These are phyloP conservation scores for Florisuga fusca DNA, from an alignment of 2,797 vertebrate genomes.

Conservation along the genomic window DNA sequence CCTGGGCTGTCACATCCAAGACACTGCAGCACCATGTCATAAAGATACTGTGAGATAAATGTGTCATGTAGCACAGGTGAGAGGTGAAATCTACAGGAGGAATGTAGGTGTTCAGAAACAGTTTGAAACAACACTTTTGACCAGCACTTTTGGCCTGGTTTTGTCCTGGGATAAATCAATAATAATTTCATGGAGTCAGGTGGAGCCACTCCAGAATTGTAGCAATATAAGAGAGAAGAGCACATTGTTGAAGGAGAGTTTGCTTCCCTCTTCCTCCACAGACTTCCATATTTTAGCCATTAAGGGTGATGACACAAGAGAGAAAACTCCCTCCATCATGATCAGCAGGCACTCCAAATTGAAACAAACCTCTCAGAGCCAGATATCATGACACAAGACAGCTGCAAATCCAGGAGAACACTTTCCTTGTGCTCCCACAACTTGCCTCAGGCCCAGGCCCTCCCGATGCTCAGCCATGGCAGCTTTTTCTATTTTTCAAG, in stretches of 20 bases:
- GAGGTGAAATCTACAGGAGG: neutral
- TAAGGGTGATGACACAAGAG: neutral
- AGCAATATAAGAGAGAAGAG: neutral
- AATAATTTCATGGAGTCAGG: neutral
- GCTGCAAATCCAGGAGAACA: neutral
- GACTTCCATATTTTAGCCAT: neutral
- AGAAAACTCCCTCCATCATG: neutral
- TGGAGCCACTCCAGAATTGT: neutral
- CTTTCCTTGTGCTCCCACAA: neutral
- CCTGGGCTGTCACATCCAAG: neutral
- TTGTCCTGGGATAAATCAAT: neutral
- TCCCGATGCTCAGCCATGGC: fast-evolving
- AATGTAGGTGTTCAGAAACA: neutral
- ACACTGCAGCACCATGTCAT: neutral
- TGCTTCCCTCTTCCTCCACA: neutral
- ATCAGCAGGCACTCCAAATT: neutral
- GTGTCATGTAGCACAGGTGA: neutral
- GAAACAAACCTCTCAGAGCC: neutral
- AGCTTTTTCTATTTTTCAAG: neutral
- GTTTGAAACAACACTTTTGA: neutral
- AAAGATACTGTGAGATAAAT: neutral
- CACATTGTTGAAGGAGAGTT: neutral
- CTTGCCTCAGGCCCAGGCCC: neutral
- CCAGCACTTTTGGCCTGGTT: neutral
- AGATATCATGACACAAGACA: neutral